These are phyloP conservation scores for Dolichotis patagonum DNA, from an alignment of 2,113 vertebrate species.

Conservation along the genomic window DNA sequence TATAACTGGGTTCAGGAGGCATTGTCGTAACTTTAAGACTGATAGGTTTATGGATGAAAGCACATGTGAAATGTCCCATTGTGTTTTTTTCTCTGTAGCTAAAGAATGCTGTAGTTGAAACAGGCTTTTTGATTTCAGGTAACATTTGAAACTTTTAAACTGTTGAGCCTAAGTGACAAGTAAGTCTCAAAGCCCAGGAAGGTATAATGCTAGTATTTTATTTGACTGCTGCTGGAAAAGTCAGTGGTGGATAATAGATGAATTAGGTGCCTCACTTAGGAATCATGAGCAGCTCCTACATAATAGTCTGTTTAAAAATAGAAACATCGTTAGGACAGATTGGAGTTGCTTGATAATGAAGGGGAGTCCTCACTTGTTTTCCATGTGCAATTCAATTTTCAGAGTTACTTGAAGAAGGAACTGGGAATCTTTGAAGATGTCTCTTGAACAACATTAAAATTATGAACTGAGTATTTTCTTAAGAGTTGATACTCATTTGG, in stretches of 20 bases:
- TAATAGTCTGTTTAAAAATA: neutral
- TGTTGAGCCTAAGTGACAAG: neutral
- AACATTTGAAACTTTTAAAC: neutral
- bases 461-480: neutral
- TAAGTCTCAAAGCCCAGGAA: neutral
- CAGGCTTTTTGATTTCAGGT: neutral
- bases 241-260: neutral
- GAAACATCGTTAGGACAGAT: neutral
- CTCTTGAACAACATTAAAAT: neutral
- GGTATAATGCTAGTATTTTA: fast-evolving
- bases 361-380: neutral
- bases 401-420: neutral
- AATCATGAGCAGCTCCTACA: neutral
- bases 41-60: neutral
- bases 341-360: neutral
- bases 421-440: neutral
- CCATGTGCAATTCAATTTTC: neutral
- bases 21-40: neutral
- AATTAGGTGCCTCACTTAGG: neutral
- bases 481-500: neutral
- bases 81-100: neutral
- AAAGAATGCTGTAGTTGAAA: neutral
- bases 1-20: neutral
- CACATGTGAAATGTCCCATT: neutral
- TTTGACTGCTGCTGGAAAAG: neutral